Evolutionary conservation across 2,888 invertebrate genomes (phyloP).

Genomic region (Cataglyphis altisquamis): DNA sequence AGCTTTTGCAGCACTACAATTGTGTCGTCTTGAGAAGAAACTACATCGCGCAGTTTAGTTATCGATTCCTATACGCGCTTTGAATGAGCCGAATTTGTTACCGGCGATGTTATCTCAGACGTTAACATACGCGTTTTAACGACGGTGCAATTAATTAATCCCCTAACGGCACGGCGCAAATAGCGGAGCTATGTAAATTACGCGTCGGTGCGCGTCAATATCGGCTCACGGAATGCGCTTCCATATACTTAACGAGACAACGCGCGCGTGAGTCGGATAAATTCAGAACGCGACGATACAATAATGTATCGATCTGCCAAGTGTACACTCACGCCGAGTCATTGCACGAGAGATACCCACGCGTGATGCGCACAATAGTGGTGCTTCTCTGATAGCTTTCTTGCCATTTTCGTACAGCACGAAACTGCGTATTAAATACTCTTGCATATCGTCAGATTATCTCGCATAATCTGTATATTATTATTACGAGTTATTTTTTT

Average conservation of each 20-base stretch:
- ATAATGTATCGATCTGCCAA: slow-evolving; percentile 66
- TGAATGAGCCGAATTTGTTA: slow-evolving; percentile 50
- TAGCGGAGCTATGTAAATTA: slow-evolving; percentile 61
- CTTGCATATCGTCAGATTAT: background rate
- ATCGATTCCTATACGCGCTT: background rate
- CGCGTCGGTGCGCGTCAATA: slow-evolving; percentile 58
- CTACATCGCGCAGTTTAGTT: background rate
- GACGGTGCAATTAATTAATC: slow-evolving; percentile 66
- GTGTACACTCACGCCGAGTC: slow-evolving; percentile 40
- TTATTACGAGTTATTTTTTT: slow-evolving; percentile 3
- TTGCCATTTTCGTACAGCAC: slow-evolving; percentile 59
- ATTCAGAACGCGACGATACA: slow-evolving; percentile 44
- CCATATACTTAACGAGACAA: slow-evolving; percentile 53
- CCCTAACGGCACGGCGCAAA: slow-evolving; percentile 38
- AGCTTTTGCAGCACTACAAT: background rate
- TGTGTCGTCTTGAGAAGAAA: background rate
- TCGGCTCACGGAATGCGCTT: slow-evolving; percentile 49
- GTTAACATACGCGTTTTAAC: slow-evolving; percentile 55
- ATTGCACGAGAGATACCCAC: slow-evolving; percentile 52
- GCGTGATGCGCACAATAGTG: slow-evolving; percentile 60
- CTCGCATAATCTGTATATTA: slow-evolving; percentile 6
- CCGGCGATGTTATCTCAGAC: slow-evolving; percentile 53
- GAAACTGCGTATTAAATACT: slow-evolving; percentile 35
- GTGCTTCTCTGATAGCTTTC: slow-evolving; percentile 68
- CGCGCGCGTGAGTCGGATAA: slow-evolving; percentile 30